phyloP scores from a whole-genome alignment of 2,888 invertebrate genomes.

The Gibbula magus region DNA sequence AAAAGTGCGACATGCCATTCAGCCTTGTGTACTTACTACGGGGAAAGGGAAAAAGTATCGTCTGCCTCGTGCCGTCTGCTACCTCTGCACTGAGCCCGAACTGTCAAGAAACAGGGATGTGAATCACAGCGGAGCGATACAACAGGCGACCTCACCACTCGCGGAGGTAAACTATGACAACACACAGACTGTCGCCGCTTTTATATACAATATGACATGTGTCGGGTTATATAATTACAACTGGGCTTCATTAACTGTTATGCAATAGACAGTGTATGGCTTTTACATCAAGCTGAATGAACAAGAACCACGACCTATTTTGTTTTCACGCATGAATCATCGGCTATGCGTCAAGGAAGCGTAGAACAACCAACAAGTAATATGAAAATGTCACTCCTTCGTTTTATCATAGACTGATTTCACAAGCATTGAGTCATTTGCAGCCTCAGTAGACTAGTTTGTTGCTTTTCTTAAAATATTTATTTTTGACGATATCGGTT shows the following conservation, averaged over 20 bases:
- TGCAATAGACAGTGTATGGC: too few species aligned
- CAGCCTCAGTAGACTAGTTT: neutral
- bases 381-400: neutral
- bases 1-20: too few species aligned
- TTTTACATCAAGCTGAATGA: too few species aligned
- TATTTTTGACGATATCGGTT: neutral
- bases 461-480: neutral
- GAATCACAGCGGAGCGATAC: neutral
- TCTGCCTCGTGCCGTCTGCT: neutral
- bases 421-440: neutral
- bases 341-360: constrained; percentile 7
- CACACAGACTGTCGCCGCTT: neutral
- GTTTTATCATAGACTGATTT: neutral
- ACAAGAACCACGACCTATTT: neutral
- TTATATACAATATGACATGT: too few species aligned
- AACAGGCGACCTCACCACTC: neutral
- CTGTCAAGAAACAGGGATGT: neutral
- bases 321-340: constrained; percentile 6
- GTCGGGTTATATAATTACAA: too few species aligned
- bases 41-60: neutral
- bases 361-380: neutral
- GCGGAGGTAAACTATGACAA: neutral
- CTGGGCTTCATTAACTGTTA: too few species aligned
- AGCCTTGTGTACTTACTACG: neutral
- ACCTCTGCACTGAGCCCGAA: neutral